Evolutionary conservation across 2,888 invertebrate species (phyloP), one percentile per base, ranked within the genome.

Genomic region (Oscheius sp.): DNA sequence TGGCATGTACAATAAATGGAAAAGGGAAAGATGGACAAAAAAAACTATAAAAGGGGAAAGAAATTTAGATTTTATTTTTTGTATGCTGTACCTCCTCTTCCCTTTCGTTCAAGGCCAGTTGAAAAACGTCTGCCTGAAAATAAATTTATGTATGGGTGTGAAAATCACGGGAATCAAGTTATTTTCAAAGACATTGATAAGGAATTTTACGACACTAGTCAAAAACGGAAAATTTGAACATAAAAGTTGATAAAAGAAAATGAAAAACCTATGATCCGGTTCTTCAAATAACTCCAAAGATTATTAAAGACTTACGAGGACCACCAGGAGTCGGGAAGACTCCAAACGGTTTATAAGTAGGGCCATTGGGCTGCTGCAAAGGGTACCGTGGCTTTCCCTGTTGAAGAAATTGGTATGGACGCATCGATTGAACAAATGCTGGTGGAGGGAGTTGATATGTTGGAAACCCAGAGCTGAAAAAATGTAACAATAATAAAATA

Each of bases 171-270:
- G 59, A 26, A 59, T 33, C 41, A n/a, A 14, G 38, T 14, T 5
- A n/a, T 59, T 38, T 59, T 59, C 41, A 22, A 41, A 59, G 59
- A 41, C 41, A 26, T 14, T 17, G 59, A 59, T 59, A 59, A 59
- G 20, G 28, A 41, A 2, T 20, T 57, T 59, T 59, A 59, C 44
- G 59, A 59, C 30, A 41, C 41, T 22, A 49, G 8, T 17, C 12
- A 2, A 49, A 49, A 24, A 12, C 49, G 22, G 20, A 20, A 24
- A 26, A 14, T 9, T 36, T 36, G 14, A 36, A 36, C 9, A 14
- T 36, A 14, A 9, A 36, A 14, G 38, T 9, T 36, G 14, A 9
- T 9, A 36, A 9, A 14, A 36, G 38, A 36, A 36, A n/a, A n/a
- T n/a, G n/a, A n/a, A n/a, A n/a, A n/a, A n/a, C n/a, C n/a, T n/a